Conservation (phyloP, 2,113 vertebrate genomes). For the Psephotus haematonotus region DNA sequence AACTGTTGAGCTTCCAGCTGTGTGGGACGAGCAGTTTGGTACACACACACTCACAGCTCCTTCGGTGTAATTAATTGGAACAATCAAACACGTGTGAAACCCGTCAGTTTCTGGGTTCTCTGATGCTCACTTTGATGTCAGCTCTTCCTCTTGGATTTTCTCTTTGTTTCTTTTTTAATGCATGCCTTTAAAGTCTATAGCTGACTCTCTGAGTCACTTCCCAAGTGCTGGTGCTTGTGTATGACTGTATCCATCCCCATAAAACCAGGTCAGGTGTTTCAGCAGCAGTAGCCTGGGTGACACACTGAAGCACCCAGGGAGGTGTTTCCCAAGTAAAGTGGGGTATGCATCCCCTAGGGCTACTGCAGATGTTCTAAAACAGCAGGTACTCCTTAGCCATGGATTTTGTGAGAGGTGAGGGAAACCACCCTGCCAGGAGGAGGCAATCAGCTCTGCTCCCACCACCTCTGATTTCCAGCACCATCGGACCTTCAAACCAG, state of each 20-base stretch:
- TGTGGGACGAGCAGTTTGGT: not conserved
- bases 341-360: not conserved
- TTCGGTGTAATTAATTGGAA: not conserved
- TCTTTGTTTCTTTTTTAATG: not conserved
- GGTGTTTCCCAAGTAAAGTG: not conserved
- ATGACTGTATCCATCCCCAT: not conserved
- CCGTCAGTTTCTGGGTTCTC: not conserved
- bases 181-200: not conserved
- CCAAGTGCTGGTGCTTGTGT: not conserved
- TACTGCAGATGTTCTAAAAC: not conserved
- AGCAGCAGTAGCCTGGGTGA: not conserved
- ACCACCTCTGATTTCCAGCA: not conserved
- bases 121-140: constrained; percentile 22
- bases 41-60: not conserved
- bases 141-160: not conserved
- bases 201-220: not conserved
- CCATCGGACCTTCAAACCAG: not conserved
- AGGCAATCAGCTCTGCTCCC: not conserved
- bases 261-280: not conserved
- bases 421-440: not conserved
- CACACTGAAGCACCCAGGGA: not conserved
- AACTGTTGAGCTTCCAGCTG: not conserved
- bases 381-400: not conserved
- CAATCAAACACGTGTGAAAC: not conserved
- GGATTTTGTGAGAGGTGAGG: not conserved